Conservation (phyloP, 2,113 vertebrate species). For the Laticauda laticaudata region DNA sequence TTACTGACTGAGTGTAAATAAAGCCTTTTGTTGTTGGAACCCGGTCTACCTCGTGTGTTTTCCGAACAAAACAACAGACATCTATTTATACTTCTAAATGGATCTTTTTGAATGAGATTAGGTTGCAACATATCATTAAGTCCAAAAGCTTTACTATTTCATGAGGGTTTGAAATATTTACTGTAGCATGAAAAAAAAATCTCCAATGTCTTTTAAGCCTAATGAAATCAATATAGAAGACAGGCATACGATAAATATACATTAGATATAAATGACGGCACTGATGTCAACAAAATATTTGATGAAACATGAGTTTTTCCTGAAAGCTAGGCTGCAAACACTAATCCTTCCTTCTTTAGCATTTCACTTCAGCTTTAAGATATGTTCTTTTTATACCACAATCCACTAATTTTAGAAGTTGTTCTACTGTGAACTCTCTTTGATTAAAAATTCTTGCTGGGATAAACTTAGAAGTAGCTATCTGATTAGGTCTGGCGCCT, state of each 20-base stretch:
- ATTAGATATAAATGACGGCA: background rate
- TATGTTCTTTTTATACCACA: background rate
- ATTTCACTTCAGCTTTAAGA: background rate
- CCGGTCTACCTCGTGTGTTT: no score
- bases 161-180: background rate
- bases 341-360: background rate
- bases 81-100: background rate
- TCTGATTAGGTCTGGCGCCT: background rate
- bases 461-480: background rate
- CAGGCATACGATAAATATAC: background rate
- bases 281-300: background rate
- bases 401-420: background rate
- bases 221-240: background rate
- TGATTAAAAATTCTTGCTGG: background rate
- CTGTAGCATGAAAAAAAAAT: background rate
- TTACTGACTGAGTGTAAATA: no score
- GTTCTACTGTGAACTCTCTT: background rate
- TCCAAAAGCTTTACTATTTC: background rate
- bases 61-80: no score
- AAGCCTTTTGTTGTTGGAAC: no score
- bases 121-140: background rate
- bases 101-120: background rate
- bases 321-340: background rate
- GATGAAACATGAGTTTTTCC: background rate
- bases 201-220: background rate